A percentile compares a stretch with the other conserved stretches of the same genome.
Conservation (phyloP, 2,797 vertebrate genomes). For the Poecilia velifera region DNA sequence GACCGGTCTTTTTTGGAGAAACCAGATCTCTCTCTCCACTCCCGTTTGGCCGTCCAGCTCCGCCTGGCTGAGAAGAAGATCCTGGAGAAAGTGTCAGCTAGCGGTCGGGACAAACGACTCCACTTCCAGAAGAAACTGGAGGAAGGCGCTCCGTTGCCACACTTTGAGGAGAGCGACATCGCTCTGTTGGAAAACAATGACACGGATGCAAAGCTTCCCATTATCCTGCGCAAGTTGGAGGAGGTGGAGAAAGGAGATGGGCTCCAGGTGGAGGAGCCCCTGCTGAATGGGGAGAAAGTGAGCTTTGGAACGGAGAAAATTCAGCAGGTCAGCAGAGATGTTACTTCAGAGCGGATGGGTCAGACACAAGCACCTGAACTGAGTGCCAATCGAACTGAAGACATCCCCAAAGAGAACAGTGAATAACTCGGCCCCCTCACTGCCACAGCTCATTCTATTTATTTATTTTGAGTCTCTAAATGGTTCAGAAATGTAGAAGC, state of each 20-base stretch:
- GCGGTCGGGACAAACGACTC: constrained; percentile 83
- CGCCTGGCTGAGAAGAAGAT: constrained; percentile 95
- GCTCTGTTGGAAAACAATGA: constrained; percentile 87
- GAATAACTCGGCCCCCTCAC: constrained; percentile 57
- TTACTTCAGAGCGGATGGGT: constrained; percentile 30
- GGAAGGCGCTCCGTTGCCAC: constrained; percentile 83
- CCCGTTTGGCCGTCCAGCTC: constrained; percentile 87
- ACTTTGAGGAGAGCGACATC: constrained; percentile 88
- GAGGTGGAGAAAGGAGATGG: constrained; percentile 78
- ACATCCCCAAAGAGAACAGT: constrained; percentile 79
- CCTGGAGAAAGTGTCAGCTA: constrained; percentile 86
- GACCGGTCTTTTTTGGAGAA: constrained; percentile 87
- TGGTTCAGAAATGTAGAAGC: constrained; percentile 67
- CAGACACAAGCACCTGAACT: constrained; percentile 67
- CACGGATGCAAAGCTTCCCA: constrained; percentile 87
- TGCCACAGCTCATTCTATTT: constrained; percentile 65
- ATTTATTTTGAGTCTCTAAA: constrained; percentile 76
- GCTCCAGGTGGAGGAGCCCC: constrained; percentile 62
- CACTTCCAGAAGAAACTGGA: constrained; percentile 85
- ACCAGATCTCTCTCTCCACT: constrained; percentile 84
- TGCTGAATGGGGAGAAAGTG: constrained; percentile 84
- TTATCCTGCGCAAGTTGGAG: constrained; percentile 88
- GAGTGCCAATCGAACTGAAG: constrained; percentile 80
- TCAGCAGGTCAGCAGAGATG: constrained; percentile 32
- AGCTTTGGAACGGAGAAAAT: constrained; percentile 72